Evolutionary conservation across 2,888 invertebrate genomes (phyloP), one percentile per base, ranked within the genome.

Genomic region (Hyppa rectilinea): DNA sequence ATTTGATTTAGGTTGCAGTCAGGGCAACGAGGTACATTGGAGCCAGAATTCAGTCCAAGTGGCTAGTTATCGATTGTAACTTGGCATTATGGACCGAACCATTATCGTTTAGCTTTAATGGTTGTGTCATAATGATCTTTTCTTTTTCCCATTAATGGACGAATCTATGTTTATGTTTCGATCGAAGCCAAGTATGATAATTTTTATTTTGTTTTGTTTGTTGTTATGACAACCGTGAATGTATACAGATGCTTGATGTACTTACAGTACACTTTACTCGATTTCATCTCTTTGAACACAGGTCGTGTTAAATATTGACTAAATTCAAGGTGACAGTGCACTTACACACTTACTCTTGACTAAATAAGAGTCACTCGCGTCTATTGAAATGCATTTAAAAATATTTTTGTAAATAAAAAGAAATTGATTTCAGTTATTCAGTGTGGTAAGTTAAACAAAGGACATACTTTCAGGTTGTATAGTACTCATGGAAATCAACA

Each of bases 81-180:
- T 78, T 69, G 79, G 74, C 77, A 78, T 78, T 60, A 63, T 40
- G 47, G 29, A 72, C 58, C 26, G n/a, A 56, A n/a, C 74, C 64
- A 78, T 74, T 79, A 69, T 69, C 69, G 52, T 79, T 78, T 65
- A 58, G 64, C 29, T 58, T 31, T 78, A 78, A 78, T 79, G 75
- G 75, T 58, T 64, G 61, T 75, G 53, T 69, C 79, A 74, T 79
- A 69, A 75, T 53, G 75, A 53, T 62, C 52, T 62, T 64, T 79
- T 64, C 59, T 74, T 64, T 74, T 50, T 1, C 58, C 69, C 58
- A 74, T 74, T 69, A 74, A 69, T 58, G 61, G 38, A 40, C 52
- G 50, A 78, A 61, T 61, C 20, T 61, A 45, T 50, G 49, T 36
- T 59, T 23, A 59, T 59, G 31, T 64, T 36, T 52, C 26, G 50